Conservation (phyloP, 64 coral and sea anemone genomes). For the Catalaphyllia jardinei region DNA sequence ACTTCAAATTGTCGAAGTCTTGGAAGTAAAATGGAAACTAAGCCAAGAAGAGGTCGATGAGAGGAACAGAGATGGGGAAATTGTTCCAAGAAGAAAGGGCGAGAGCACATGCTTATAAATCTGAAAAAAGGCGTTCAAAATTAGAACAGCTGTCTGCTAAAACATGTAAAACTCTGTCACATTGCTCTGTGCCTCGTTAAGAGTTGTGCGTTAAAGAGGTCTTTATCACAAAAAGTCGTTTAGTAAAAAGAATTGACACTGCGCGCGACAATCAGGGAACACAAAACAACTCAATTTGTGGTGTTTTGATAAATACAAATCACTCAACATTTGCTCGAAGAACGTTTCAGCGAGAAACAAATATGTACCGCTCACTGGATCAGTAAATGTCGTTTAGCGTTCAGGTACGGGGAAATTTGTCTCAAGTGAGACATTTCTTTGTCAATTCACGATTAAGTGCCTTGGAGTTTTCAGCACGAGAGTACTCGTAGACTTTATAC, state of each 20-base stretch:
- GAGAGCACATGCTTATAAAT: neutral
- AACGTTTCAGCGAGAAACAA: neutral
- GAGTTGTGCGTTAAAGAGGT: neutral
- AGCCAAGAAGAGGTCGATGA: neutral
- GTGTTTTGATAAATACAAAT: neutral
- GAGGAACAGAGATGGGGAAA: neutral
- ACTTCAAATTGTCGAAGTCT: too few species aligned
- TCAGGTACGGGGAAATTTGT: neutral
- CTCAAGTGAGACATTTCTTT: neutral
- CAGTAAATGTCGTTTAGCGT: neutral
- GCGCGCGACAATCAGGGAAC: neutral
- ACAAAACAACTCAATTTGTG: neutral
- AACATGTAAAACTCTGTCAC: neutral
- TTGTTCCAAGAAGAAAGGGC: neutral
- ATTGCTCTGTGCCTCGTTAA: slow-evolving; percentile 12
- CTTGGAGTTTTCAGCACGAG: neutral
- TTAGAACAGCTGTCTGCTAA: neutral
- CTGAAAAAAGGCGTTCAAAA: neutral
- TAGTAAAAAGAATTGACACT: neutral
- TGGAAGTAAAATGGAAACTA: too few species aligned
- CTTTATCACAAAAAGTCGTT: neutral
- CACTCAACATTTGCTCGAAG: neutral
- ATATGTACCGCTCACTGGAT: neutral
- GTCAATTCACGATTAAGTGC: neutral
- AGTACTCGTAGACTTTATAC: neutral